Conservation (phyloP, 2,888 invertebrate genomes). For the Troides aeacus region DNA sequence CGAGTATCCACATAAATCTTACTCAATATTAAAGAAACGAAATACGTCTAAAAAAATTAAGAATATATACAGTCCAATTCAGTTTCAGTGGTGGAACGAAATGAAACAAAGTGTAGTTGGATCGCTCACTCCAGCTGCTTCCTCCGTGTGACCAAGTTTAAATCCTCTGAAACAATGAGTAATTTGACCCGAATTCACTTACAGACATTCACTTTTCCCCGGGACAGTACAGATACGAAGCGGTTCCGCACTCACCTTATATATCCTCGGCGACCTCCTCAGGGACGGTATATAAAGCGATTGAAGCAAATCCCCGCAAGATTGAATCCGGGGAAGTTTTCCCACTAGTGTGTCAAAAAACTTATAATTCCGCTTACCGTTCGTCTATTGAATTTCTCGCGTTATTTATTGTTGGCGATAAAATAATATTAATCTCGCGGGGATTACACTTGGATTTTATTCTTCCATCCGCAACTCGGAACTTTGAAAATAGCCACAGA, state of each 20-base stretch:
- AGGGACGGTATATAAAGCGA: conserved; percentile 52
- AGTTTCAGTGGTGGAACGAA: neutral
- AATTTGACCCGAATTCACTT: conserved; percentile 29
- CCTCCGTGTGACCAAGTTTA: conserved; percentile 13
- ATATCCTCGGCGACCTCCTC: conserved; percentile 36
- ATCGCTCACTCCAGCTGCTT: conserved; percentile 19
- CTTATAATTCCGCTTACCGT: conserved; percentile 68
- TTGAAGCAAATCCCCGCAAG: conserved; percentile 66
- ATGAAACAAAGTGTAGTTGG: neutral
- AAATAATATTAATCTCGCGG: conserved; percentile 79
- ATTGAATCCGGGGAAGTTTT: conserved; percentile 73
- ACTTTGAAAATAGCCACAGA: conserved; percentile 67
- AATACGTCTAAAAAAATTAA: neutral
- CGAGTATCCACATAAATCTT: neutral
- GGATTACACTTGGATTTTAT: conserved; percentile 75
- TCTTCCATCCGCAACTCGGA: conserved; percentile 66
- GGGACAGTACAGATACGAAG: conserved; percentile 31
- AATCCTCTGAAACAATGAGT: conserved; percentile 23
- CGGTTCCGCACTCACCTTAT: conserved; percentile 34
- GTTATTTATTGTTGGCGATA: conserved; percentile 78
- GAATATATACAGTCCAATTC: neutral
- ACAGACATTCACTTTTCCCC: conserved; percentile 22
- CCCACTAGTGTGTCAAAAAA: conserved; percentile 72
- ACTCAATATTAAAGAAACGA: neutral
- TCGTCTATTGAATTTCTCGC: conserved; percentile 73